phyloP scores from a whole-genome alignment of 2,113 vertebrate species.

The Jacana jacana region DNA sequence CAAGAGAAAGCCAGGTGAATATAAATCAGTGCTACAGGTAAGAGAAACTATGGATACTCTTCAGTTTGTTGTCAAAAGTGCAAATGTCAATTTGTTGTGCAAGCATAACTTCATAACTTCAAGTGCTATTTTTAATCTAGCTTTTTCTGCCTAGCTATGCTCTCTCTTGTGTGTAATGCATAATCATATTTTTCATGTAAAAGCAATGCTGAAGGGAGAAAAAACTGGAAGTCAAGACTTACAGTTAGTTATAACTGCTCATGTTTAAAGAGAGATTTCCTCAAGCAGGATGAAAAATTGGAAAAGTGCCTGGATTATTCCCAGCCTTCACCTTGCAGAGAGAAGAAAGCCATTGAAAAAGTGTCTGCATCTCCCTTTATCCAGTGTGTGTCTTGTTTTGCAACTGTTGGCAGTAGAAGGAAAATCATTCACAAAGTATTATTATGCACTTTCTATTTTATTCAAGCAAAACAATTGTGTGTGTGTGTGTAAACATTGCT shows the following conservation, averaged over 20 bases:
- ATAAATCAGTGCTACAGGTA: neutral
- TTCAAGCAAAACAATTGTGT: neutral
- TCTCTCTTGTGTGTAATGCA: neutral
- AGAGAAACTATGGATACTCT: neutral
- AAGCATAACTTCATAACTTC: neutral
- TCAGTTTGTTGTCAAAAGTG: neutral
- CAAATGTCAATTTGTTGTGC: neutral
- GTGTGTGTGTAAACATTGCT: neutral
- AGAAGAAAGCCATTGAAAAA: neutral
- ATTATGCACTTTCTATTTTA: neutral
- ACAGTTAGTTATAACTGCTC: neutral
- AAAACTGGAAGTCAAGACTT: neutral
- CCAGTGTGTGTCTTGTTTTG: neutral
- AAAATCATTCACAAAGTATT: neutral
- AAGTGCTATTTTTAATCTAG: neutral
- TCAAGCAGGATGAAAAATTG: neutral
- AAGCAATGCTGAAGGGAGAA: neutral
- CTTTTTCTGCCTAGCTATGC: neutral
- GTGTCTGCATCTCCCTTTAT: neutral
- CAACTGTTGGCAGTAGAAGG: neutral
- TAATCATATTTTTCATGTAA: neutral
- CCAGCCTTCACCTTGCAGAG: neutral
- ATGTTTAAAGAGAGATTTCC: neutral
- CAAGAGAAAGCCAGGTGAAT: neutral
- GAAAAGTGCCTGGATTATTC: neutral